Evolutionary conservation across 92 coral and sea anemone species (phyloP), one percentile per base, ranked within the genome.

Genomic region (Parazoanthus swiftii): DNA sequence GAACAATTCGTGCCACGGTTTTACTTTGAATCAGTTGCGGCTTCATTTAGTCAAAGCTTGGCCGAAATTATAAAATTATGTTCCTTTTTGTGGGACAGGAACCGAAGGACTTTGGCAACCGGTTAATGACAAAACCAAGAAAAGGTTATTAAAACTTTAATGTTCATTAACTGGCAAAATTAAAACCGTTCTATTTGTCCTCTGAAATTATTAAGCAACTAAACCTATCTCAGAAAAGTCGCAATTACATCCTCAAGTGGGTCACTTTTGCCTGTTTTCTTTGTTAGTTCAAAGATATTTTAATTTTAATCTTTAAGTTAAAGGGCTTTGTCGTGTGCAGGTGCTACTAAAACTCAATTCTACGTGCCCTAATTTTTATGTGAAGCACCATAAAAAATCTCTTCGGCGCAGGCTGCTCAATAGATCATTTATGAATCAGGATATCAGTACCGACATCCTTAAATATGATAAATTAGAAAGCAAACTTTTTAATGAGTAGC

Each of bases 391-490:
- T 18, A 21, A 77, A 42, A 20, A 77, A 39, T 56, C 29, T 8
- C 51, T 25, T 43, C 33, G 5, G 51, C 9, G 5, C 18, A 20
- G 15, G 81, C 14, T 18, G 33, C 6, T 43, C 29, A 39, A 18
- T 77, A 43, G 81, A 18, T 16, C 3, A 43, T 58, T 77, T 42
- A 23, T 1, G 56, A 23, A 10, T 77, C 85, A 80, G 85, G 73
- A 80, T 51, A 80, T 80, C 85, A 80, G n/a, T 9, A 35, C 85
- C 85, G 85, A 80, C 73, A 46, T 58, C 71, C 85, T 80, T 46
- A 56, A 29, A 80, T 67, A 59, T 56, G 16, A 56, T n/a, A 80
- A 80, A 80, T 80, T 80, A 80, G 71, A 51, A 80, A 58, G 85
- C 48, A 54, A 80, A 29, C 85, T 80, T 56, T 9, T 37, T 80